Evolutionary conservation across 2,797 vertebrate species (phyloP), one percentile per base, ranked within the genome.

Genomic region (Protonibea diacanthus): DNA sequence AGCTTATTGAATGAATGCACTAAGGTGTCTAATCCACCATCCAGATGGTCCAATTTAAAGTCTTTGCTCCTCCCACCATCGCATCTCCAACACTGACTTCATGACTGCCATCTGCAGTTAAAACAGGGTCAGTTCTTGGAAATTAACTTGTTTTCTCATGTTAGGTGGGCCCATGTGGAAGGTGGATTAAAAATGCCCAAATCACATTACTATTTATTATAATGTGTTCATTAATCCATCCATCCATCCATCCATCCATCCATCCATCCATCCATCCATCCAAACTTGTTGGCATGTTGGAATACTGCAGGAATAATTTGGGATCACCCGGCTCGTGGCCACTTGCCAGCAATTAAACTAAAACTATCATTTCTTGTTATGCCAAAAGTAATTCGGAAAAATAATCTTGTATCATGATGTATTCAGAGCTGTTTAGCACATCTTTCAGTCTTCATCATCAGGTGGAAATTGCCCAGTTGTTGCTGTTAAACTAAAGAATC

Each of bases 11-110:
- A 74, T 71, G 12, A 15, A 65, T 76, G 29, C 62, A 47, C 58
- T 33, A 57, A 57, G 49, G 70, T 77, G 52, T 65, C 70, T 71
- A 73, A 80, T 80, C 76, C 53, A 49, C 2, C 29, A 14, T 72
- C 76, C 80, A 78, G 77, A 87, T 82, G 73, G 73, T 68, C 44
- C n/a, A 12, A 56, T 55, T 59, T 29, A 44, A 77, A 52, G 52
- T 74, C n/a, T 51, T 21, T 18, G 2, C 53, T 52, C 14, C 44
- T 29, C 25, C 45, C 9, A 20, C 44, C 18, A 12, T 64, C 18
- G 14, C 48, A 21, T 48, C 10, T 58, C 61, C 55, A 73, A 33
- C 14, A 18, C 6, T 44, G 60, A 38, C 55, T 6, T 65, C 53
- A 61, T 57, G 53, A 33, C 21, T 23, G 13, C 66, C 74, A 60